Conservation (phyloP, 2,888 invertebrate species). For the Dexiosoma caninum region DNA sequence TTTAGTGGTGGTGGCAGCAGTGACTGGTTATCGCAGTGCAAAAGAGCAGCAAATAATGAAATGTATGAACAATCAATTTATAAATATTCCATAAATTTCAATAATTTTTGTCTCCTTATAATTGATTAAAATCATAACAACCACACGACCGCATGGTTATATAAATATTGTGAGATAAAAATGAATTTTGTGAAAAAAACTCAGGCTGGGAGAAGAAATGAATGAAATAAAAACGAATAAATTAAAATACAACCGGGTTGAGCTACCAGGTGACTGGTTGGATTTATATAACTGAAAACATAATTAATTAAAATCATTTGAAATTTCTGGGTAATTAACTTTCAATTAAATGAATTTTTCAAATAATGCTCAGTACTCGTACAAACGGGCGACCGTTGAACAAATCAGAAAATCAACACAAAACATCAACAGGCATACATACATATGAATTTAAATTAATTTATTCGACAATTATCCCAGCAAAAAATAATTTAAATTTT, state of each 20-base stretch:
- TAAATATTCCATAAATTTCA: constrained; percentile 27
- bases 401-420: too few relatives aligned
- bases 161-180: neutral
- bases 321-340: too few relatives aligned
- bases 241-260: constrained; percentile 9
- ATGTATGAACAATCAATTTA: constrained; percentile 31
- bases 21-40: too few relatives aligned
- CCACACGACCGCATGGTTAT: constrained; percentile 1
- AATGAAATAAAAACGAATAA: neutral
- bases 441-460: too few relatives aligned
- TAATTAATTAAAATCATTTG: neutral
- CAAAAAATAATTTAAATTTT: too few relatives aligned
- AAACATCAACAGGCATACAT: too few relatives aligned
- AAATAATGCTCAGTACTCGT: too few relatives aligned
- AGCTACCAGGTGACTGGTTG: neutral
- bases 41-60: constrained; percentile 22
- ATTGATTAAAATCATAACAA: constrained; percentile 35
- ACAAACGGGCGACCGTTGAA: too few relatives aligned
- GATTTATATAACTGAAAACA: neutral
- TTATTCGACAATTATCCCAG: too few relatives aligned
- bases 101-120: neutral
- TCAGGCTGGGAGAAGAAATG: neutral
- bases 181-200: neutral
- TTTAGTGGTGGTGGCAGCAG: neutral
- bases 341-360: neutral